A percentile compares a stretch with the other conserved stretches of the same genome.
These are phyloP conservation scores for Clunio marinus DNA, from an alignment of 2,888 invertebrate genomes.

Conservation along the genomic window DNA sequence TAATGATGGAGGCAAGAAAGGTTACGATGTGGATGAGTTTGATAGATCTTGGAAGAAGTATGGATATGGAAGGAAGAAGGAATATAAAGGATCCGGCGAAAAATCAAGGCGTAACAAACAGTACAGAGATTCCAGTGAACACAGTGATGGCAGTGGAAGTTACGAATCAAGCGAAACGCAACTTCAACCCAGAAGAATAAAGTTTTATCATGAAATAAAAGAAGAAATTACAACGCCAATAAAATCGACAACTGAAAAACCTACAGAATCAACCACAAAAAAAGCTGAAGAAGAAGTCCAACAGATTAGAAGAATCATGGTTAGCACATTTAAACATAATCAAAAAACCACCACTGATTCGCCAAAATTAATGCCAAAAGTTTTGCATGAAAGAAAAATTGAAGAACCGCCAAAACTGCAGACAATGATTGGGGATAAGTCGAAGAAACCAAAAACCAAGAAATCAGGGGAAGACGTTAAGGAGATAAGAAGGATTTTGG, in stretches of 20 bases:
- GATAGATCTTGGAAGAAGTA: conserved; percentile 26
- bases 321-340: not conserved
- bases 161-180: conserved; percentile 32
- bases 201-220: conserved; percentile 24
- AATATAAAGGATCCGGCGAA: not conserved
- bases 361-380: not conserved
- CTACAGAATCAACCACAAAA: too few relatives aligned
- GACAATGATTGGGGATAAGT: too few relatives aligned
- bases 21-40: conserved; percentile 5
- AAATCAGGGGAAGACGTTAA: too few relatives aligned
- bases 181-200: conserved; percentile 8
- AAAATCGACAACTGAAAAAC: not conserved
- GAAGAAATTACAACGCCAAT: conserved; percentile 15
- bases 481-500: too few relatives aligned
- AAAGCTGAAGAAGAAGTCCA: too few relatives aligned
- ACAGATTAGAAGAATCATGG: not conserved
- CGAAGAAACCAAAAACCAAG: too few relatives aligned
- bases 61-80: conserved; percentile 10
- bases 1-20: not conserved
- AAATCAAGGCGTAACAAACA: too few relatives aligned
- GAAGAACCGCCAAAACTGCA: too few relatives aligned
- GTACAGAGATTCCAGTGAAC: too few relatives aligned
- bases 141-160: not conserved
- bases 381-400: too few relatives aligned
- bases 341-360: not conserved